phyloP scores from a whole-genome alignment of 2,797 vertebrate species.

The Spatula clypeata region DNA sequence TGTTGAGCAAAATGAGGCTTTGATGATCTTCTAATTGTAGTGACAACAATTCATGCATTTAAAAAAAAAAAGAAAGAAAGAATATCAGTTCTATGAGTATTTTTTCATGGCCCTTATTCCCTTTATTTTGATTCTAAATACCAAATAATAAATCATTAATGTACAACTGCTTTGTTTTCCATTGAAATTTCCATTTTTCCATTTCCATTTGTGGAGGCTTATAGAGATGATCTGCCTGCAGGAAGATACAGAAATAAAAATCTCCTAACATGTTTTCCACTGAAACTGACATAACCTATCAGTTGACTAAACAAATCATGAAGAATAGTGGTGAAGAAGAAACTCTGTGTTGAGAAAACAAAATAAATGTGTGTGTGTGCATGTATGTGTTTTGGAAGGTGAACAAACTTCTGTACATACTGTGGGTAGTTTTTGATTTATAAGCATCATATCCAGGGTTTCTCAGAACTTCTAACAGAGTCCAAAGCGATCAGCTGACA shows the following conservation, averaged over 20 bases:
- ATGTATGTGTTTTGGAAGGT: not conserved
- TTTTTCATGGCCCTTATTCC: not conserved
- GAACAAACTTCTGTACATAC: not conserved
- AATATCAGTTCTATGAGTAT: constrained; percentile 30
- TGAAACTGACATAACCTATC: constrained; percentile 41
- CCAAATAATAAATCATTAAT: constrained; percentile 36
- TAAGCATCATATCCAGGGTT: not conserved
- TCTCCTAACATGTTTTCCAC: not conserved
- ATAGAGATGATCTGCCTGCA: constrained; percentile 45
- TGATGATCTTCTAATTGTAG: constrained; percentile 81
- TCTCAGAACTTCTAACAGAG: not conserved
- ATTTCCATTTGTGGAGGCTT: constrained; percentile 59
- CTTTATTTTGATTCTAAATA: constrained; percentile 48
- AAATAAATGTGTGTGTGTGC: no score
- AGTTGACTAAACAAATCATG: constrained; percentile 16
- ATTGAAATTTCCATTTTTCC: no score
- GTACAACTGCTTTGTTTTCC: constrained; percentile 7
- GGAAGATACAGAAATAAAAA: constrained; percentile 56
- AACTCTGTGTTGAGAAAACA: fast-evolving
- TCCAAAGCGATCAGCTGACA: not conserved
- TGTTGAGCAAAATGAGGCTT: constrained; percentile 79
- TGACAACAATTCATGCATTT: constrained; percentile 74
- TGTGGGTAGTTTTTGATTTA: not conserved
- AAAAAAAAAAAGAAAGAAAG: not conserved
- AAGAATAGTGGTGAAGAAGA: not conserved